Evolutionary conservation across 2,888 invertebrate genomes (phyloP).

Genomic region (Drosophila paranaensis): DNA sequence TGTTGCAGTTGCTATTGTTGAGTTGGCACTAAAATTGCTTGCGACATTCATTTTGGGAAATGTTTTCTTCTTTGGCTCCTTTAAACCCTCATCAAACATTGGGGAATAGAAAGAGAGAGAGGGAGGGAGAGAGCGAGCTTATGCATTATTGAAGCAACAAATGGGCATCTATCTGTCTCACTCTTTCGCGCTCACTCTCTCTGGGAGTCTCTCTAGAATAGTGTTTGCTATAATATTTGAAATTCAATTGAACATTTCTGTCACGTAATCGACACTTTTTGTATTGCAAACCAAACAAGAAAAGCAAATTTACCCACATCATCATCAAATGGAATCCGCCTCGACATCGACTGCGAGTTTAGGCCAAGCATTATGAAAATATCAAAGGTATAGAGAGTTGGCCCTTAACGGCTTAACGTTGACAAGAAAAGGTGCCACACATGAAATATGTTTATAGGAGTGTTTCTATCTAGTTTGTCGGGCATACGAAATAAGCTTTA

Average conservation of each 20-base stretch:
- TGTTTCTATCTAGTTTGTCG: conserved; percentile 10
- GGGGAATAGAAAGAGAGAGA: conserved; percentile 43
- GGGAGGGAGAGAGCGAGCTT: conserved; percentile 16
- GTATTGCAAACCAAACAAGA: conserved; percentile 64
- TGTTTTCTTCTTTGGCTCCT: conserved; percentile 35
- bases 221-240: conserved; percentile 64
- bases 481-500: conserved; percentile 2
- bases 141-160: conserved; percentile 79
- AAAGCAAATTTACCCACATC: conserved; percentile 69
- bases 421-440: conserved; percentile 61
- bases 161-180: conserved; percentile 38
- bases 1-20: conserved; percentile 5
- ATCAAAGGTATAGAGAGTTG: conserved; percentile 52
- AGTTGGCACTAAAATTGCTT: conserved; percentile 48
- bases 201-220: conserved; percentile 31
- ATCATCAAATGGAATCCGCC: conserved; percentile 31
- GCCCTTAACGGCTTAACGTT: conserved; percentile 66
- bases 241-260: conserved; percentile 79
- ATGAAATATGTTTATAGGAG: conserved; percentile 65
- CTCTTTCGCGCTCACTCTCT: not conserved
- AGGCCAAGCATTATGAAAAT: conserved; percentile 51
- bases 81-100: conserved; percentile 63
- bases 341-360: conserved; percentile 6
- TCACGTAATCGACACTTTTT: conserved; percentile 78
- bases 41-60: conserved; percentile 69